phyloP scores from a whole-genome alignment of 2,888 invertebrate species.

The Atrina japonica region DNA sequence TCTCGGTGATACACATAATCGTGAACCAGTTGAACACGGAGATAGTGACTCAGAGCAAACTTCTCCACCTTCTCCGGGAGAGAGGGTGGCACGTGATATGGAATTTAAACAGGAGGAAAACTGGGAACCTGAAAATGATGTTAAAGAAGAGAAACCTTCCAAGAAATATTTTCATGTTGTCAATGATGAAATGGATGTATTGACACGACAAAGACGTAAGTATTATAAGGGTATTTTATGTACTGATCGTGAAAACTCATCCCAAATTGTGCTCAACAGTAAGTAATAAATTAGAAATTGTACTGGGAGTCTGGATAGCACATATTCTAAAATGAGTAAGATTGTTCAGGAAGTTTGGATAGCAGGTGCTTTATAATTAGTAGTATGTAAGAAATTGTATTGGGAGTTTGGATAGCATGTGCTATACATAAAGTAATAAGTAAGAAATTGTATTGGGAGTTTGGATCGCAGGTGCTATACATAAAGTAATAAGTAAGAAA shows the following conservation, averaged over 20 bases:
- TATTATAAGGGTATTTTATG: not conserved
- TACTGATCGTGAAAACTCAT: not conserved
- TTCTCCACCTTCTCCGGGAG: conserved; percentile 44
- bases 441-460: too few relatives aligned
- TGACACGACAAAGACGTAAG: conserved; percentile 66
- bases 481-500: too few relatives aligned
- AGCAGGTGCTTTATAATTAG: too few relatives aligned
- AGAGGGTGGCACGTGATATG: conserved; percentile 36
- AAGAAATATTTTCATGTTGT: conserved; percentile 65
- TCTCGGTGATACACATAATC: conserved; percentile 29
- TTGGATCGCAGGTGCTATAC: too few relatives aligned
- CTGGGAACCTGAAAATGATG: conserved; percentile 53
- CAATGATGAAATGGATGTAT: conserved; percentile 47
- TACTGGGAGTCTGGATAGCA: too few relatives aligned
- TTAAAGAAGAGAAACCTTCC: conserved; percentile 52
- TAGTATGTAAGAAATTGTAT: too few relatives aligned
- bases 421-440: too few relatives aligned
- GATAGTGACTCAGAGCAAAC: conserved; percentile 49
- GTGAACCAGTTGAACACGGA: conserved; percentile 49
- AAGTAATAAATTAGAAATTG: too few relatives aligned
- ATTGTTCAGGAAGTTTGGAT: too few relatives aligned
- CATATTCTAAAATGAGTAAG: too few relatives aligned
- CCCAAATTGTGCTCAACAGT: not conserved
- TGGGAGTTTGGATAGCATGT: too few relatives aligned
- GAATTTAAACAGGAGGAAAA: conserved; percentile 50